Evolutionary conservation across 2,888 invertebrate species (phyloP).

Genomic region (Sepiola atlantica): DNA sequence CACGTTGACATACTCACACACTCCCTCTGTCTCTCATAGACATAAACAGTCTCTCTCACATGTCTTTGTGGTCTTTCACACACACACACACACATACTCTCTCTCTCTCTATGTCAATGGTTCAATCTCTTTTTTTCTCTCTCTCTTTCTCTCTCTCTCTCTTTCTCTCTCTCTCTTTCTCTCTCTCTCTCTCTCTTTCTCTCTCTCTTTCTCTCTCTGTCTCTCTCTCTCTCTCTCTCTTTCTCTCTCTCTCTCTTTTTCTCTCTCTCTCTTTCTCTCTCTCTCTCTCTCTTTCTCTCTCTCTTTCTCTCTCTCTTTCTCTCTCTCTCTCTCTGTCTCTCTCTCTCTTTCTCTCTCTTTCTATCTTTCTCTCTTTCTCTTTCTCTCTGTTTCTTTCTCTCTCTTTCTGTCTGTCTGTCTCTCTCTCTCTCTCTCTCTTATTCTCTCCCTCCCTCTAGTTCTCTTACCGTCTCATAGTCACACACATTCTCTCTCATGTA

Average conservation of each 20-base stretch:
- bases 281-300: not conserved
- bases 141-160: not conserved
- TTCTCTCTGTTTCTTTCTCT: too few species aligned
- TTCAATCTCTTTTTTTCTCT: not conserved
- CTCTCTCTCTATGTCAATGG: not conserved
- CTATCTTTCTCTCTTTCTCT: too few species aligned
- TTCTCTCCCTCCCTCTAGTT: too few species aligned
- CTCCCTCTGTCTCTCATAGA: not conserved
- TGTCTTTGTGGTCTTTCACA: too few species aligned
- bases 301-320: not conserved
- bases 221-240: not conserved
- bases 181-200: not conserved
- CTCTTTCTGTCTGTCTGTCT: too few species aligned
- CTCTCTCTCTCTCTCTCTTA: too few species aligned
- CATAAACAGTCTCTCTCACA: not conserved
- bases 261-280: not conserved
- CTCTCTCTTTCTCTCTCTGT: not conserved
- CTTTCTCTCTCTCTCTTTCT: not conserved
- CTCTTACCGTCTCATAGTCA: too few species aligned
- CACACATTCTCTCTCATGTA: too few species aligned
- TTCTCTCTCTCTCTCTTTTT: not conserved
- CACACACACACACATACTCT: too few species aligned
- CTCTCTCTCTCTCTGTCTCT: not conserved
- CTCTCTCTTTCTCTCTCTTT: too few species aligned
- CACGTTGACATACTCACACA: not conserved